These are phyloP conservation scores for Symphodus melops DNA, from an alignment of 2,113 vertebrate species.

Conservation along the genomic window DNA sequence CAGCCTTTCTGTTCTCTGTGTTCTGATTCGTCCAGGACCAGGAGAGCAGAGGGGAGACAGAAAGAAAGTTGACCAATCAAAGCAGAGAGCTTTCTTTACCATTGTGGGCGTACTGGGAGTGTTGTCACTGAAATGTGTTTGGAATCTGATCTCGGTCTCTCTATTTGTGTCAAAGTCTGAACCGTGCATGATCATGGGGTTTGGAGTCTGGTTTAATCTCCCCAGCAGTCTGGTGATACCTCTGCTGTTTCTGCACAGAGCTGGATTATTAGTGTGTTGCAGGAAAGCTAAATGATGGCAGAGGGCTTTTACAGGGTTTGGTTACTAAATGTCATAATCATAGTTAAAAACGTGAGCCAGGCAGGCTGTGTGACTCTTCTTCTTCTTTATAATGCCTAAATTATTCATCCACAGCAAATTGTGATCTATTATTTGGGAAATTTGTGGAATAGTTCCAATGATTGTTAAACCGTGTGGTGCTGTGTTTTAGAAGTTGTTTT, in stretches of 20 bases:
- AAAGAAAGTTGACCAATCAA: neutral
- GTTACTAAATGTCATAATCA: too few relatives aligned
- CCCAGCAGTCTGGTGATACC: slow-evolving; percentile 37
- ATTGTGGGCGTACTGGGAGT: slow-evolving; percentile 20
- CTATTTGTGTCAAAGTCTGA: accelerated
- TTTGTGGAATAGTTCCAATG: too few relatives aligned
- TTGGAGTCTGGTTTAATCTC: slow-evolving; percentile 1
- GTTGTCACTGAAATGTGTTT: neutral
- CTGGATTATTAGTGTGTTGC: neutral
- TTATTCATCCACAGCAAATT: too few relatives aligned
- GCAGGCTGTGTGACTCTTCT: too few relatives aligned
- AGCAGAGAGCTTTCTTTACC: slow-evolving; percentile 29
- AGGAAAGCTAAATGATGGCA: neutral
- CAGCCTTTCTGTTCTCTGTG: slow-evolving; percentile 9
- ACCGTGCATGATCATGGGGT: neutral
- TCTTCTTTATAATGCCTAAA: too few relatives aligned
- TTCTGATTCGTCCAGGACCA: slow-evolving; percentile 20
- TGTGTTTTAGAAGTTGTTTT: too few relatives aligned
- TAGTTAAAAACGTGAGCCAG: too few relatives aligned
- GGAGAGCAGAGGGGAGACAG: neutral
- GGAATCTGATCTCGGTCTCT: neutral
- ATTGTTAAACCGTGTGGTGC: too few relatives aligned
- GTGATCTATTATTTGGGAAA: too few relatives aligned
- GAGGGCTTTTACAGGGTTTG: neutral
- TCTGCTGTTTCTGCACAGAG: slow-evolving; percentile 26